Evolutionary conservation across 92 coral and sea anemone species (phyloP), one percentile per base, ranked within the genome.

Genomic region (Heliopora coerulea): DNA sequence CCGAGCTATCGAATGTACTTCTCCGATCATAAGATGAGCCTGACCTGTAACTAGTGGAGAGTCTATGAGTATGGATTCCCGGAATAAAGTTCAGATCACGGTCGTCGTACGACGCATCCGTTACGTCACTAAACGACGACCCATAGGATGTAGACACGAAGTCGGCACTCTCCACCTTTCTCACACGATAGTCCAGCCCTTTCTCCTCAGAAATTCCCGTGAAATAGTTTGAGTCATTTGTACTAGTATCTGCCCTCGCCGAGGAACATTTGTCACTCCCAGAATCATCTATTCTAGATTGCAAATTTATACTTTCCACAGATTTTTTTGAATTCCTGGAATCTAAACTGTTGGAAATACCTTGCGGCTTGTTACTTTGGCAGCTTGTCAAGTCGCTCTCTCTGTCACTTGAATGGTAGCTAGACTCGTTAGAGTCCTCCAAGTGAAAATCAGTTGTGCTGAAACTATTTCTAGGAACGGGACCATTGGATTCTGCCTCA

Each of bases 1-100:
- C 28, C 20, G 50, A 70, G 34, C 62, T 54, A 24, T 67, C 74
- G 8, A 35, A 14, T 8, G 41, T n/a, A 14, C 77, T 70, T 14
- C 54, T 70, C 32, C 33, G 56, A 31, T 70, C 77, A 26, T 49
- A 70, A n/a, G 62, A 68, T 17, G 75, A 68, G 0, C 58, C 58
- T 23, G 75, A 49, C 10, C 25, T 42, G 5, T 39, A 68, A 18
- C 54, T 68, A 20, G 75, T 46, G 2, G 75, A 49, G 0, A 68
- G n/a, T 54, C 49, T 30, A 25, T 79, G 73, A 66, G 75, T 88
- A 83, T 91, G 97, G 59, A 95, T 95, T 33, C 99, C 99, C 27
- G 99, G 99, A 13, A 95, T 81, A 80, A 95, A 90, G 65, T 95
- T 95, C 3, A 90, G 82, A 84, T 88, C 96, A 35, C 88, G 86